Evolutionary conservation across 30 jellyfish, hydroid and myxozoan genomes (phyloP), one percentile per base, ranked within the genome.

Genomic region (Catostylus mosaicus): DNA sequence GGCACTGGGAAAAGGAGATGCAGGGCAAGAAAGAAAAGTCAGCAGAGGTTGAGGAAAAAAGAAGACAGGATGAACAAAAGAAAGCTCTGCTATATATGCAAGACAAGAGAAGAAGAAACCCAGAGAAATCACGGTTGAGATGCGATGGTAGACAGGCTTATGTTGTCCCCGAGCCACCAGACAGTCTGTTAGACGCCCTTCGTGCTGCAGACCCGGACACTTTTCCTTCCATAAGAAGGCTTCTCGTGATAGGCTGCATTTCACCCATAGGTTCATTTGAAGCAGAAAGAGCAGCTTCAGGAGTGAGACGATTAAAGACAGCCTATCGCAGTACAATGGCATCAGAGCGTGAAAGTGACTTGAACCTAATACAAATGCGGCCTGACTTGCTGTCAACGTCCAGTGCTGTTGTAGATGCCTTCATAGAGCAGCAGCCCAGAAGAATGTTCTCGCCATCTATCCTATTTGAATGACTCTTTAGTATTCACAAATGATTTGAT

Each of bases 341-440:
- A 65, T 62, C 79, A 60, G 71, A 40, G 66, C 89, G 71, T 54
- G 89, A 78, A 64, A 64, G 54, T n/a, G 89, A 63, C 81, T 66
- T 59, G 80, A 78, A 78, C 66, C 80, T 59, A 1, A 77, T 77
- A 32, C 88, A 76, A 76, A 76, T 70, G 83, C 83, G 68, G 76
- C 72, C 84, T 34, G 29, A 67, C 61, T 67, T 27, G 61, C 80
- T 67, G 59, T 56, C 35, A 51, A 74, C 86, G 31, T 51, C 74
- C 72, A 22, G 90, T 81, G 81, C 56, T 32, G 56, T 78, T 36
- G 38, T 66, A 63, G 76, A 76, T 83, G 47, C 90, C 69, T 66
- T 82, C 96, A 60, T 78, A 78, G 10, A 88, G 36, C 83, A 88
- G 84, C 67, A 81, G 35, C 82, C 74, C 93, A 24, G n/a, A n/a